A percentile compares a stretch with the other conserved stretches of the same genome.
Evolutionary conservation across 2,113 vertebrate genomes (phyloP).

Genomic region (Petrocephalus zakoni): DNA sequence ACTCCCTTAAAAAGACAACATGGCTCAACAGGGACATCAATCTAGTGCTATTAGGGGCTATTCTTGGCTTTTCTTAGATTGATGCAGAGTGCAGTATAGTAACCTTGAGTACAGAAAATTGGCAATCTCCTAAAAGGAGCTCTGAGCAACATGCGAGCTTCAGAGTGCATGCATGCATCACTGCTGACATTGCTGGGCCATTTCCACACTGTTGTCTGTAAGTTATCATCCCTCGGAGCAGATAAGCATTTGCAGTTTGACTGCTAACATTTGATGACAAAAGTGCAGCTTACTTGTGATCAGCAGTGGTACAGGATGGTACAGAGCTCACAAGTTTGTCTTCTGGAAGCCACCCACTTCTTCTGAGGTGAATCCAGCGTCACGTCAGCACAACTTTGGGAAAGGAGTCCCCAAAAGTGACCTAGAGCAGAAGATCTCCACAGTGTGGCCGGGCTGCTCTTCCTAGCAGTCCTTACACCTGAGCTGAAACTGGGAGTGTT

Average conservation of each 20-base stretch:
- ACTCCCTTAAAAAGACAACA: slow-evolving; percentile 91
- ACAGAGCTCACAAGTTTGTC: slow-evolving; percentile 69
- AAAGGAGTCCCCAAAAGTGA: slow-evolving; percentile 59
- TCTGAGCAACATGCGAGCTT: background rate
- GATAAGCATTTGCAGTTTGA: background rate
- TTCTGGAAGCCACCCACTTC: slow-evolving; percentile 74
- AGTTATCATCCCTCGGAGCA: background rate
- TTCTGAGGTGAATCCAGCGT: slow-evolving; percentile 77
- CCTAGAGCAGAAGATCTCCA: slow-evolving; percentile 70
- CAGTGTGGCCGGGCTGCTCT: slow-evolving; percentile 70
- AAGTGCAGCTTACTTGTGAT: slow-evolving; percentile 71
- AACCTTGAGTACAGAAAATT: slow-evolving; percentile 64
- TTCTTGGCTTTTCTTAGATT: slow-evolving; percentile 71
- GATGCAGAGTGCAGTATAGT: slow-evolving; percentile 58
- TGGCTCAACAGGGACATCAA: slow-evolving; percentile 68
- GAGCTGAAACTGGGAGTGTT: slow-evolving; percentile 79
- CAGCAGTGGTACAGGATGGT: slow-evolving; percentile 69
- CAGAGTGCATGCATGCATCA: background rate
- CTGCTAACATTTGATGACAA: slow-evolving; percentile 24
- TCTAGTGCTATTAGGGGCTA: slow-evolving; percentile 77
- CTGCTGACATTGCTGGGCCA: background rate
- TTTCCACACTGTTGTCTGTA: slow-evolving; percentile 2
- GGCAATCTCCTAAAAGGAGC: slow-evolving; percentile 9
- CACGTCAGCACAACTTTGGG: slow-evolving; percentile 79
- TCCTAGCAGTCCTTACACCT: slow-evolving; percentile 83